These are phyloP conservation scores for Cephalopholis sonnerati DNA, from an alignment of 2,113 vertebrate species.

Conservation along the genomic window DNA sequence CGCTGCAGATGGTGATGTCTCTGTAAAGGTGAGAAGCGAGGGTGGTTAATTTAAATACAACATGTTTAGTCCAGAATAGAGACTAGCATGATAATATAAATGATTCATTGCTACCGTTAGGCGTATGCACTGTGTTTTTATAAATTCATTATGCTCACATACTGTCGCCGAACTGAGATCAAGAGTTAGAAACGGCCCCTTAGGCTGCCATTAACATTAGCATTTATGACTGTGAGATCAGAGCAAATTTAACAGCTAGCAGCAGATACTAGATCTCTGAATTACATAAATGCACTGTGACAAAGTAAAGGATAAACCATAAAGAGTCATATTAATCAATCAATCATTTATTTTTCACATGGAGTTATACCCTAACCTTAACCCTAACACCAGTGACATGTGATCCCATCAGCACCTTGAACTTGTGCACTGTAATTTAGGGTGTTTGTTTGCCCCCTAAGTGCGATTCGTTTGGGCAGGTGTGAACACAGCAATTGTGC, in stretches of 20 bases:
- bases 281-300: background rate
- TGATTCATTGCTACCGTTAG: slow-evolving; percentile 2
- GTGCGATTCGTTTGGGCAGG: too few relatives aligned
- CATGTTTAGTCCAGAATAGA: slow-evolving; percentile 40
- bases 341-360: background rate
- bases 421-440: too few relatives aligned
- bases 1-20: slow-evolving; percentile 54
- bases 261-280: slow-evolving; percentile 24
- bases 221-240: slow-evolving; percentile 36
- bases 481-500: too few relatives aligned
- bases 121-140: background rate
- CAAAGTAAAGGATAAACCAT: background rate
- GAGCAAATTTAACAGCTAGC: slow-evolving; percentile 10
- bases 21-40: slow-evolving; percentile 58
- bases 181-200: slow-evolving; percentile 34
- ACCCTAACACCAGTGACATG: too few relatives aligned
- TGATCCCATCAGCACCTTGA: too few relatives aligned
- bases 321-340: background rate
- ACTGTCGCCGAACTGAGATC: slow-evolving; percentile 36
- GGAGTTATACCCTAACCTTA: too few relatives aligned
- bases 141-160: slow-evolving; percentile 23
- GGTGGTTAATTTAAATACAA: slow-evolving; percentile 44
- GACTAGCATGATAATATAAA: slow-evolving; percentile 28
- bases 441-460: too few relatives aligned
- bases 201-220: slow-evolving; percentile 45